Conservation (phyloP, 2,797 vertebrate genomes). For the Eospalax fontanierii region DNA sequence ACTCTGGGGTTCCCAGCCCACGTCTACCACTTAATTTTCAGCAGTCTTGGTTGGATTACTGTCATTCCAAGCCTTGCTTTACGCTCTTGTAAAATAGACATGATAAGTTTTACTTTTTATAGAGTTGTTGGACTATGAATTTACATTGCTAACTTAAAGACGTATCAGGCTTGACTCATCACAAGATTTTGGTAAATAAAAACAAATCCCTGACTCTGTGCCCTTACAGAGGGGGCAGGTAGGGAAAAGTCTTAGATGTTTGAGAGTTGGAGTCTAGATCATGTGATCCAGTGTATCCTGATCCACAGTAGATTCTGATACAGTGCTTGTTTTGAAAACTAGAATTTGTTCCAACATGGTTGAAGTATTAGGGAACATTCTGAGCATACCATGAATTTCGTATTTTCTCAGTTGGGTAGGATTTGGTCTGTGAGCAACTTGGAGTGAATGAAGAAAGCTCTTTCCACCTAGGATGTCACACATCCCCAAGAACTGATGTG, state of each 20-base stretch:
- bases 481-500: accelerated
- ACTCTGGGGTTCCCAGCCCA: background rate
- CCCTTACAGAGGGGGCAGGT: background rate
- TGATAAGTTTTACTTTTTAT: background rate
- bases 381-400: background rate
- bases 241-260: background rate
- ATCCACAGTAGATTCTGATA: background rate
- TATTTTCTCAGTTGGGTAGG: background rate
- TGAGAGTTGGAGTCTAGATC: background rate
- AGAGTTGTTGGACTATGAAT: slow-evolving; percentile 7
- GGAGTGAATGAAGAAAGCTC: background rate
- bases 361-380: slow-evolving; percentile 14
- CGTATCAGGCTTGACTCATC: slow-evolving; percentile 7
- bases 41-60: background rate
- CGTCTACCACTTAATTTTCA: background rate
- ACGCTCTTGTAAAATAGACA: background rate
- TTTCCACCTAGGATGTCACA: background rate
- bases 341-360: background rate
- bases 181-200: slow-evolving; percentile 39
- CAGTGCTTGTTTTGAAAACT: slow-evolving; percentile 20
- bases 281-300: background rate
- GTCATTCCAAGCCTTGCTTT: slow-evolving; percentile 6
- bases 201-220: background rate
- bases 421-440: background rate
- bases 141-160: background rate